Conservation (phyloP, 2,888 invertebrate genomes). For the Lochmaea crataegi region DNA sequence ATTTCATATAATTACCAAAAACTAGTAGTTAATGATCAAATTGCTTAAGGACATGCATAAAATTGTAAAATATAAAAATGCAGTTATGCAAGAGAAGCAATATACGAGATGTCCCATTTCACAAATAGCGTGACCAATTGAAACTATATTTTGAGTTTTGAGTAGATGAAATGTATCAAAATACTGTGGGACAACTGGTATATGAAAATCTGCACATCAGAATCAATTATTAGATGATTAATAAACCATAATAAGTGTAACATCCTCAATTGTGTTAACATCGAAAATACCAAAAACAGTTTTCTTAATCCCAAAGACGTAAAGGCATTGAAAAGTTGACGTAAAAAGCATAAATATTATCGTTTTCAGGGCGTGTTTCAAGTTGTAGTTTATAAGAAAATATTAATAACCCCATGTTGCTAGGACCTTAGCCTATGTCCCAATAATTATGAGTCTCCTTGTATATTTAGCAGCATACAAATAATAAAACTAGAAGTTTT, state of each 20-base stretch:
- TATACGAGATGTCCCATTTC: conserved; percentile 5
- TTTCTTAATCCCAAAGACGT: conserved; percentile 24
- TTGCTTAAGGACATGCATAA: too few relatives aligned
- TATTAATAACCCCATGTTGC: not conserved
- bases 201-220: conserved; percentile 33
- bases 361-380: conserved; percentile 7
- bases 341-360: conserved; percentile 8
- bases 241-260: conserved; percentile 10
- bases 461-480: too few relatives aligned
- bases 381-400: not conserved
- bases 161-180: not conserved
- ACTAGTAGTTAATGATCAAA: too few relatives aligned
- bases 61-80: not conserved
- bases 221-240: conserved; percentile 36
- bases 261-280: conserved; percentile 27
- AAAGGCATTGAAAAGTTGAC: conserved; percentile 9
- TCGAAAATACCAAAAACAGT: conserved; percentile 31
- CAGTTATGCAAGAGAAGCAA: not conserved
- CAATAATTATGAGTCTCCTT: too few relatives aligned
- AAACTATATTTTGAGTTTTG: not conserved
- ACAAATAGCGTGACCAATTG: not conserved
- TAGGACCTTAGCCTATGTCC: not conserved
- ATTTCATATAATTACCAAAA: too few relatives aligned
- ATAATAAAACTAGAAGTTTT: too few relatives aligned
- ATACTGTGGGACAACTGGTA: conserved; percentile 18